phyloP scores from a whole-genome alignment of 1,140 invertebrate genomes.

The Anastatus disparis region DNA sequence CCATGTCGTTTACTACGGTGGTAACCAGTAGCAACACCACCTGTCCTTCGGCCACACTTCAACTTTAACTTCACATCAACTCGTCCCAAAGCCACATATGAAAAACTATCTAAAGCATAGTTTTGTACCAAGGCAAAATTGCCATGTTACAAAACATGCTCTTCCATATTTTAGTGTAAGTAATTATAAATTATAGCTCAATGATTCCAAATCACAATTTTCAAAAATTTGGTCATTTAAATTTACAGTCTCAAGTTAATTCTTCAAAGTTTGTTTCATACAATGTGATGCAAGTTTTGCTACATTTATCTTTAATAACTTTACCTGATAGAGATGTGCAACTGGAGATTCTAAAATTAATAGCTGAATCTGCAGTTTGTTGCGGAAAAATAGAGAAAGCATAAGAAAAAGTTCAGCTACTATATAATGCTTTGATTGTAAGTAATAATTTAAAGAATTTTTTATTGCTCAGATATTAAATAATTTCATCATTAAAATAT shows the following conservation, averaged over 20 bases:
- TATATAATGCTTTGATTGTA: conserved; percentile 85
- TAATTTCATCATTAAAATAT: too few species aligned
- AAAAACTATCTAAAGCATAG: too few species aligned
- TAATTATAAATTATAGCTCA: conserved; percentile 46
- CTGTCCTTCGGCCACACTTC: too few species aligned
- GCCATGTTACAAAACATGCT: too few species aligned
- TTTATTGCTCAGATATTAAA: too few species aligned
- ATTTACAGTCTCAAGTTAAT: conserved; percentile 83
- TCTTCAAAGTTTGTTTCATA: conserved; percentile 88
- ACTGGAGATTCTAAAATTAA: conserved; percentile 85
- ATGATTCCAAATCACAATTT: not conserved
- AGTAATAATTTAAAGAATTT: conserved; percentile 53
- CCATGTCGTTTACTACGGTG: too few species aligned
- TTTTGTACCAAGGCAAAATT: too few species aligned
- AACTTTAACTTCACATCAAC: too few species aligned
- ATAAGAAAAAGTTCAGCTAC: conserved; percentile 77
- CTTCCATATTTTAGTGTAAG: conserved; percentile 89
- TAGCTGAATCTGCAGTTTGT: conserved; percentile 86
- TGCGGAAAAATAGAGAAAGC: conserved; percentile 81
- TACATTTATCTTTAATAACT: conserved; percentile 68
- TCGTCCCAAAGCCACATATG: too few species aligned
- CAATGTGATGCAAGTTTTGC: conserved; percentile 86
- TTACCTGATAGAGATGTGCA: conserved; percentile 77
- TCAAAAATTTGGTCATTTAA: conserved; percentile 40
- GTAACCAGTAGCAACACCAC: too few species aligned